Conservation (phyloP, 2,113 vertebrate species). For the Halichoerus grypus region DNA sequence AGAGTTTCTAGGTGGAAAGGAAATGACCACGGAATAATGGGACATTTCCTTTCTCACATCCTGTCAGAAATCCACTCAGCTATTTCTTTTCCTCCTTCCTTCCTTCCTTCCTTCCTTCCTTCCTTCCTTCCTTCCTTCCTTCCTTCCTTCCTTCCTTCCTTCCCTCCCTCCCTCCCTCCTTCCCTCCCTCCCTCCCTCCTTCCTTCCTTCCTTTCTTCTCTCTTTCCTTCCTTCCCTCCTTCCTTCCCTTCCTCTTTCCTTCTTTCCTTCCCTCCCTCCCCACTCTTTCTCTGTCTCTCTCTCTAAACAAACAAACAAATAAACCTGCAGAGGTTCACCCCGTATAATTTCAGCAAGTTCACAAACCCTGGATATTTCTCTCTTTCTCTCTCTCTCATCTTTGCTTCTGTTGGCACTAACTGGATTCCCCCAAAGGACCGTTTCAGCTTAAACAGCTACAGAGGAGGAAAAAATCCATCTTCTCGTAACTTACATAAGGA, state of each 20-base stretch:
- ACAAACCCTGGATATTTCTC: background rate
- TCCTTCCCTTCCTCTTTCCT: rapidly evolving
- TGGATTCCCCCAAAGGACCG: background rate
- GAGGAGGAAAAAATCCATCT: background rate
- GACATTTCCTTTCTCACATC: slow-evolving; percentile 23
- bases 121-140: too few relatives aligned
- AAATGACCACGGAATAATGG: background rate
- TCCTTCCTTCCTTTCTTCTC: rapidly evolving
- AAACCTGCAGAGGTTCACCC: background rate
- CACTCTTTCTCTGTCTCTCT: background rate
- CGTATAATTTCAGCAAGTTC: slow-evolving; percentile 45
- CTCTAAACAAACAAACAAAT: background rate
- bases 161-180: rapidly evolving
- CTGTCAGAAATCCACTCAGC: background rate
- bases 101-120: too few relatives aligned
- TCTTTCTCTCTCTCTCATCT: background rate
- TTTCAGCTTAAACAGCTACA: slow-evolving; percentile 51
- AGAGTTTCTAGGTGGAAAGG: slow-evolving; percentile 15
- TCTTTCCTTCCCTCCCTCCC: background rate
- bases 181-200: too few relatives aligned
- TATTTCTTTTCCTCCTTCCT: background rate
- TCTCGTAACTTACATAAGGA: slow-evolving; percentile 48
- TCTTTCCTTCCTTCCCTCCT: background rate
- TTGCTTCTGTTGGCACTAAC: slow-evolving; percentile 7
- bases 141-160: rapidly evolving